Conservation (phyloP, 37 sponge, comb jelly and placozoan genomes). For the Axinella damicornis region DNA sequence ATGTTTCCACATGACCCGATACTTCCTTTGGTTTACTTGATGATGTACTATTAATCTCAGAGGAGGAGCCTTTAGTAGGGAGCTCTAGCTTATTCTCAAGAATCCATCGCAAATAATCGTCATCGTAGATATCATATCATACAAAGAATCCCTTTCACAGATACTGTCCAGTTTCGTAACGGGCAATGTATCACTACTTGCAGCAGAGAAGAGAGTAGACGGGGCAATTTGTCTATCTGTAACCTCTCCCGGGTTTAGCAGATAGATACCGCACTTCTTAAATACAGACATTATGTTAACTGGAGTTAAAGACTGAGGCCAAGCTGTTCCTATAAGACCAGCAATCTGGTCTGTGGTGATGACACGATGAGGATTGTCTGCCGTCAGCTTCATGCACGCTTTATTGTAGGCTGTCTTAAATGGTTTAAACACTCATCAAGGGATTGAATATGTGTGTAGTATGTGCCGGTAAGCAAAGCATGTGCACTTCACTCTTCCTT, state of each 20-base stretch:
- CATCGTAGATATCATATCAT: conserved; percentile 44
- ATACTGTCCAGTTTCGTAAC: too few relatives aligned
- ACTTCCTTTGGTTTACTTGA: too few relatives aligned
- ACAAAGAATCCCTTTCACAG: too few relatives aligned
- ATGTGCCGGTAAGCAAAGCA: conserved; percentile 72
- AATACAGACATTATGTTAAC: conserved; percentile 68
- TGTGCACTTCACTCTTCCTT: conserved; percentile 34
- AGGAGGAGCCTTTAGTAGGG: too few relatives aligned
- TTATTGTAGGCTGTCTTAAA: conserved; percentile 54
- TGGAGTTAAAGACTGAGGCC: conserved; percentile 44
- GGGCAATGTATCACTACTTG: background rate
- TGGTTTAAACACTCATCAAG: conserved; percentile 68
- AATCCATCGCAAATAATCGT: conserved; percentile 42
- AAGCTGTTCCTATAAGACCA: conserved; percentile 50
- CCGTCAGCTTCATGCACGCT: conserved; percentile 46
- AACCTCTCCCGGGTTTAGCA: conserved; percentile 57
- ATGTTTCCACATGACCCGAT: too few relatives aligned
- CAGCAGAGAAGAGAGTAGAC: conserved; percentile 37
- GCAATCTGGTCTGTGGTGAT: conserved; percentile 51
- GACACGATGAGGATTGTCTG: conserved; percentile 48
- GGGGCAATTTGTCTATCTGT: conserved; percentile 62
- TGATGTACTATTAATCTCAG: too few relatives aligned
- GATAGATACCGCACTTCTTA: conserved; percentile 61
- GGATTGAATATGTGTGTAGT: conserved; percentile 71
- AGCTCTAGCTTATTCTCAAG: too few relatives aligned